A percentile compares a stretch with the other conserved stretches of the same genome.
These are phyloP conservation scores for Bergia puertoricense DNA, from an alignment of 92 coral and sea anemone genomes.

Conservation along the genomic window DNA sequence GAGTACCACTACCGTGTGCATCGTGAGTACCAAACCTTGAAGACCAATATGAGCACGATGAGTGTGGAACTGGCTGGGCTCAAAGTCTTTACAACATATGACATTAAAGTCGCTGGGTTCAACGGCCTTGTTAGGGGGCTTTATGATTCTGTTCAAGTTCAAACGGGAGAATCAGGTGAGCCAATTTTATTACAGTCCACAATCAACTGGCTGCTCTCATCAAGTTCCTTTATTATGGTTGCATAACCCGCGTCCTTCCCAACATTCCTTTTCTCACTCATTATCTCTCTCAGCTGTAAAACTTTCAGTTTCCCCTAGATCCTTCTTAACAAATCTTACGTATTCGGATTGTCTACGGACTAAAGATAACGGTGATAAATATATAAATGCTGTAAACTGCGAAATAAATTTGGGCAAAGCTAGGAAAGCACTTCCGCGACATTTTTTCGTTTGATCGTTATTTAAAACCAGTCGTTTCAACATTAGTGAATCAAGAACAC, in stretches of 20 bases:
- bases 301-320: too few species aligned
- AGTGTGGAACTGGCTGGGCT: slow-evolving; percentile 11
- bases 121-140: neutral
- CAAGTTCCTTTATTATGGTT: neutral
- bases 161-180: slow-evolving; percentile 23
- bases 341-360: neutral
- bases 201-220: neutral
- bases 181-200: neutral
- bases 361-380: too few species aligned
- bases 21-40: neutral
- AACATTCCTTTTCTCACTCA: neutral
- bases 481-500: too few species aligned
- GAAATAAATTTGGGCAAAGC: too few species aligned
- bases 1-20: neutral
- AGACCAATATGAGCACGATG: neutral
- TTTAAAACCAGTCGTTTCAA: too few species aligned
- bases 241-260: too few species aligned
- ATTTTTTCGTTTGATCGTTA: too few species aligned
- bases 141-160: neutral
- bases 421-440: too few species aligned
- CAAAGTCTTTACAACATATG: neutral
- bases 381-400: too few species aligned
- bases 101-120: neutral
- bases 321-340: too few species aligned
- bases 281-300: neutral